A percentile compares a stretch with the other conserved stretches of the same genome.
Conservation (phyloP, 1,140 invertebrate genomes). For the Drosophila ogumai region DNA sequence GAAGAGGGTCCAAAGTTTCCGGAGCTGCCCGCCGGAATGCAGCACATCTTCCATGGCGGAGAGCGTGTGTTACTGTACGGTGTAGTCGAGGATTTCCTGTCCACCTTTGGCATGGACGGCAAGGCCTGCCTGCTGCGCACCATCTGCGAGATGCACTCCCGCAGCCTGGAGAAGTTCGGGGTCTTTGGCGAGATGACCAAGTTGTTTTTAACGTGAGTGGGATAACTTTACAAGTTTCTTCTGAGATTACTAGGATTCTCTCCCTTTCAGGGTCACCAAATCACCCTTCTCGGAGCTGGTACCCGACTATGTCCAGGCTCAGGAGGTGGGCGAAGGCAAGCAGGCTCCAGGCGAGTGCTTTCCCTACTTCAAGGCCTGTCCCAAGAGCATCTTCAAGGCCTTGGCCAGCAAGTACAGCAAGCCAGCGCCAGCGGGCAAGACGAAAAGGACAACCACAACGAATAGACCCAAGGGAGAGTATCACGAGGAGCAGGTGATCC, state of each 20-base stretch:
- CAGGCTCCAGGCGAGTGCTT: slow-evolving; percentile 90
- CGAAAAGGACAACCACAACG: slow-evolving; percentile 37
- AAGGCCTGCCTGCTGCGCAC: slow-evolving; percentile 92
- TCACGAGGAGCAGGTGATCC: slow-evolving; percentile 67
- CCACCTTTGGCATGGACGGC: slow-evolving; percentile 91
- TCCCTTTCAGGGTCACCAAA: slow-evolving; percentile 89
- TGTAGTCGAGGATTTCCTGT: slow-evolving; percentile 90
- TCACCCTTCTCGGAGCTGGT: slow-evolving; percentile 90
- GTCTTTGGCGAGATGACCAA: slow-evolving; percentile 92
- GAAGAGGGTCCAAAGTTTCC: slow-evolving; percentile 79
- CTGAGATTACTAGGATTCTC: background rate
- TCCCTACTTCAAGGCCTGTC: slow-evolving; percentile 92
- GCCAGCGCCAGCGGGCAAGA: slow-evolving; percentile 69
- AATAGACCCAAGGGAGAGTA: slow-evolving; percentile 60
- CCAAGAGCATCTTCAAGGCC: slow-evolving; percentile 91
- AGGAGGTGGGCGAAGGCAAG: slow-evolving; percentile 89
- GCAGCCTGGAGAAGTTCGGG: slow-evolving; percentile 91
- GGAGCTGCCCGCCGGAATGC: slow-evolving; percentile 67
- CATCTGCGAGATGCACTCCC: slow-evolving; percentile 93
- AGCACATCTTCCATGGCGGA: slow-evolving; percentile 90
- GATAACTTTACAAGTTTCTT: background rate
- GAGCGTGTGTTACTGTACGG: slow-evolving; percentile 91
- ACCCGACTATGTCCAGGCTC: slow-evolving; percentile 91
- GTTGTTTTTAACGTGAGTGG: slow-evolving; percentile 91
- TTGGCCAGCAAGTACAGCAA: slow-evolving; percentile 87